A percentile compares a stretch with the other conserved stretches of the same genome.
Evolutionary conservation across 2,113 vertebrate species (phyloP).

Genomic region (Podilymbus podiceps): DNA sequence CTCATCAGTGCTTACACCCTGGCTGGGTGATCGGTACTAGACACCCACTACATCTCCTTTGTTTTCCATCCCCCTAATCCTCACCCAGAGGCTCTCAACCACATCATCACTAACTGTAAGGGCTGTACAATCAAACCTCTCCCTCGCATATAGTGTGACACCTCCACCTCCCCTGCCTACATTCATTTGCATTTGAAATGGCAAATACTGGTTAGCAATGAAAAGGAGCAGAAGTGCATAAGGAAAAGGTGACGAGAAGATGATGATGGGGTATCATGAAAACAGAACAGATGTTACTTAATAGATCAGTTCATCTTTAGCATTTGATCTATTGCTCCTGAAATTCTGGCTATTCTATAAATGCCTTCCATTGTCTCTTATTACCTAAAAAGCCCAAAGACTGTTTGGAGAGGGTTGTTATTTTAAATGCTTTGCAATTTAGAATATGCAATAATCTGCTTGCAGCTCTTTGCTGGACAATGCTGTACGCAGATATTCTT

Average conservation of each 20-base stretch:
- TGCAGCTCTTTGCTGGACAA: background rate
- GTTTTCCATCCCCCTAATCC: too few relatives aligned
- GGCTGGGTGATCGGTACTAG: too few relatives aligned
- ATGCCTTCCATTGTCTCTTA: background rate
- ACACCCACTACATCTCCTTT: too few relatives aligned
- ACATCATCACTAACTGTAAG: too few relatives aligned
- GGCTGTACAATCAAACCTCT: too few relatives aligned
- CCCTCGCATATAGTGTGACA: accelerated
- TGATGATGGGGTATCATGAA: background rate
- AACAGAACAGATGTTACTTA: background rate
- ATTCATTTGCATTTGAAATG: background rate
- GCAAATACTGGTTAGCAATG: background rate
- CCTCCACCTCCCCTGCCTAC: background rate
- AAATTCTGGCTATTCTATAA: background rate
- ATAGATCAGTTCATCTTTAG: background rate
- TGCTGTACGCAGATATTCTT: background rate
- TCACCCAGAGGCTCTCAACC: too few relatives aligned
- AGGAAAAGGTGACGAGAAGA: background rate
- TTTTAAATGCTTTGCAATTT: background rate
- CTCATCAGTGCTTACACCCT: too few relatives aligned
- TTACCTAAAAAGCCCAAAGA: background rate
- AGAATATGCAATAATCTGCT: background rate
- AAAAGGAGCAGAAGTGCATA: background rate
- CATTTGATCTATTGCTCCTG: background rate
- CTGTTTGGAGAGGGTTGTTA: background rate